Base-by-base conservation (phyloP, 1,140 invertebrate genomes). In the Brachionus plicatilis region DNA sequence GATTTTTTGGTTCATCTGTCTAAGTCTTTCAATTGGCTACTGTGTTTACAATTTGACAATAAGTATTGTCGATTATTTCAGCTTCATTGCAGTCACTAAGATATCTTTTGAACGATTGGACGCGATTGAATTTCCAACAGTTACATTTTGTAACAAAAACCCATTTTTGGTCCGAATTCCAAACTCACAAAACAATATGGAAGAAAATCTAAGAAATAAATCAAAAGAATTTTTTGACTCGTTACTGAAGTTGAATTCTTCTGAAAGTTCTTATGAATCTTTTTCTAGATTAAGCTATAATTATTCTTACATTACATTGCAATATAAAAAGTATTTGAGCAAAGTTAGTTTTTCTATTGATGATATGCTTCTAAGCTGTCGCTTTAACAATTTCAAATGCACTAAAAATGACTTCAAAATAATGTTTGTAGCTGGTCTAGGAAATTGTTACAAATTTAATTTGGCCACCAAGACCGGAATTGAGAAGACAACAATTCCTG, bases 61-160 rank as follows among this genome's bases (percentile, higher is more conserved):
- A 2, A 76, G 72, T n/a, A 14, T 76, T 50, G 27, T 20, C 2
- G 47, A 76, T 27, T 76, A 50, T 27, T 76, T 76, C 20, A 76
- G 20, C 45, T 76, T 50, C n/a, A 14, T 1, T 6, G 45, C 47
- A 12, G 27, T 50, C 0, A 76, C 72, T 12, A 47, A 50, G 50
- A 27, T 76, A n/a, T 50, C 41, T 9, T 27, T 53, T 50, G 72
- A 76, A 76, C 7, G 45, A 7, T 50, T 50, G 12, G 17, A 45
- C 11, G 43, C 72, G 4, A 76, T 76, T 50, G 72, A 76, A 27
- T 76, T 50, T 76, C 72, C 72, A 76, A 76, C 72, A 76, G 43
- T 76, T 50, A 76, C 72, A 14, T 76, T 76, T 76, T 76, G 72
- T 29, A 76, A 76, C 20, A 76, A 76, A 50, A 76, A 50, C 45